A percentile compares a stretch with the other conserved stretches of the same genome.
Evolutionary conservation across 2,888 invertebrate genomes (phyloP).

Genomic region (Eudemis profundana): DNA sequence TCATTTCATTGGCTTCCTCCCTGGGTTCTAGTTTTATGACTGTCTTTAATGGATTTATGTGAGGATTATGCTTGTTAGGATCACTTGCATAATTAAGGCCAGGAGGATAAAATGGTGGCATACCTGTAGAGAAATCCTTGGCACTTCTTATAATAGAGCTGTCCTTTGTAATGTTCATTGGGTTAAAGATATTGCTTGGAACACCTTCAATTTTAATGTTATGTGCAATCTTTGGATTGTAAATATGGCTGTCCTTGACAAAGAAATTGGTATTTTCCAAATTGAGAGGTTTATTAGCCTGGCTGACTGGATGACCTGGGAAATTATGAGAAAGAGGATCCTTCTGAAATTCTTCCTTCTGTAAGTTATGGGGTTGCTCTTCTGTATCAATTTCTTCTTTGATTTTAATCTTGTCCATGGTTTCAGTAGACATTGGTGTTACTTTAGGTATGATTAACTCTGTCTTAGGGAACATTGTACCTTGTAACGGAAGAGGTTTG

Average conservation of each 20-base stretch:
- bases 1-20: conserved; percentile 78
- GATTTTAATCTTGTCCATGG: conserved; percentile 80
- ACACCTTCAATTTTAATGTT: conserved; percentile 79
- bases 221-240: conserved; percentile 75
- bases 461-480: conserved; percentile 81
- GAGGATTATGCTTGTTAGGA: conserved; percentile 74
- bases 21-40: conserved; percentile 82
- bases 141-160: conserved; percentile 76
- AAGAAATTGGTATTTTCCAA: conserved; percentile 80
- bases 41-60: conserved; percentile 79
- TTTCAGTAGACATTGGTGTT: conserved; percentile 81
- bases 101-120: conserved; percentile 75
- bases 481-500: conserved; percentile 62
- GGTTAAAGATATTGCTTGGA: conserved; percentile 74
- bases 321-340: conserved; percentile 80
- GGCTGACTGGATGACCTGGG: conserved; percentile 70
- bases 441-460: conserved; percentile 87
- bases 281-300: conserved; percentile 75
- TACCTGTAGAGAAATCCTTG: conserved; percentile 73
- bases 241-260: conserved; percentile 79
- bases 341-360: conserved; percentile 78
- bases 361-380: conserved; percentile 72
- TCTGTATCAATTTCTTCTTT: conserved; percentile 82
- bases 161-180: conserved; percentile 77
- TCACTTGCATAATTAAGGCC: conserved; percentile 75